A percentile compares a stretch with the other conserved stretches of the same genome.
Evolutionary conservation across 2,113 vertebrate genomes (phyloP).

Genomic region (Myanophis thanlyinensis): DNA sequence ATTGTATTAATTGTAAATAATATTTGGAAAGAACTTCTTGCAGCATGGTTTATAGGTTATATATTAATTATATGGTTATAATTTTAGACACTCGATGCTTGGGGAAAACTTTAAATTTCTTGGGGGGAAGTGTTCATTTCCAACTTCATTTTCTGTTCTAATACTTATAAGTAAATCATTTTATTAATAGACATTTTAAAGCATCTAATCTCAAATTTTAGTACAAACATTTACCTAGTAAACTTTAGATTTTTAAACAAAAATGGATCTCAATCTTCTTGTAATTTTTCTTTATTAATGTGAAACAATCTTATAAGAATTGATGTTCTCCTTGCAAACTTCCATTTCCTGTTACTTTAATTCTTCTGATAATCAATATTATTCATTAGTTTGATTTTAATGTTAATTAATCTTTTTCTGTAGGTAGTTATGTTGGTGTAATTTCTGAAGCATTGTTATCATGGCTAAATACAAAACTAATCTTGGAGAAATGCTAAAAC

Average conservation of each 20-base stretch:
- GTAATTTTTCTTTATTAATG: neutral
- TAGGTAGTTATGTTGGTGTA: neutral
- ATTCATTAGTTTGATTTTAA: neutral
- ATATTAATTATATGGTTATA: no score
- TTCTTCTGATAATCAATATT: neutral
- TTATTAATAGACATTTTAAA: neutral
- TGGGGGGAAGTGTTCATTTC: neutral
- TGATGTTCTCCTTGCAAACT: neutral
- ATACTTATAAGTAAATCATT: neutral
- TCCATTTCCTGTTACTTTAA: neutral
- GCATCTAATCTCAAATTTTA: neutral
- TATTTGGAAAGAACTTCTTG: conserved; percentile 31
- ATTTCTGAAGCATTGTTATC: fast-evolving
- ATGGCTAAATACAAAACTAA: neutral
- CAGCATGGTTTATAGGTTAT: conserved; percentile 33
- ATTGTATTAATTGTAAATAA: conserved; percentile 22
- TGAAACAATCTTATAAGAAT: neutral
- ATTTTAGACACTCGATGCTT: neutral
- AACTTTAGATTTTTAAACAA: neutral
- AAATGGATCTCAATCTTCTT: neutral
- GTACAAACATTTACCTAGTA: neutral
- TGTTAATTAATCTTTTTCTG: neutral
- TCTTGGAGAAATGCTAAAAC: neutral
- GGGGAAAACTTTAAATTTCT: neutral
- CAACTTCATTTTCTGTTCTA: neutral